Evolutionary conservation across 2,797 vertebrate species (phyloP), one percentile per base, ranked within the genome.

Genomic region (Nothura maculosa): DNA sequence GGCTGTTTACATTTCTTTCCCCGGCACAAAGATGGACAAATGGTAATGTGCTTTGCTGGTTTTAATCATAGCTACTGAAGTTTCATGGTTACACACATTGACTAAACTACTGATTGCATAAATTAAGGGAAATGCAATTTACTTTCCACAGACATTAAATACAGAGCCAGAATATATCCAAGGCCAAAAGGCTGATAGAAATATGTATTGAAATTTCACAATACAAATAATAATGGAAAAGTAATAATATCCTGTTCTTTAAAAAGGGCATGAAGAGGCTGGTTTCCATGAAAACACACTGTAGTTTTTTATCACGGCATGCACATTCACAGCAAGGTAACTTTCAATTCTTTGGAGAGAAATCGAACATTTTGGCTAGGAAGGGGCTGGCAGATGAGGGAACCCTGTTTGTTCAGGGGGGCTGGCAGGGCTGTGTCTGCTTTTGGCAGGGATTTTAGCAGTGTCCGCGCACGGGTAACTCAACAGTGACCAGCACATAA

Each of bases 111-210:
- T 74, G 54, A 89, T 58, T 87, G 78, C 66, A 79, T 80, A 79
- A 85, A 91, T 87, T 82, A 94, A 93, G 85, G 57, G 85, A 97
- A 96, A 96, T 87, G 45, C 42, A 96, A 97, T 96, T 96, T 72
- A 19, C 25, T 72, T 90, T 60, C 25, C 3, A 6, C 40, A 81
- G 85, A 92, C 94, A 87, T 76, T 66, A 70, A 95, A 96, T 87
- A 42, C 18, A 83, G 13, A 43, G 9, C 14, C 20, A 91, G 27
- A 85, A 70, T 85, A 48, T 52, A 66, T 55, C 48, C 73, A 90
- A 22, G 9, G 48, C 77, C 4, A 25, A 75, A 69, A 45, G 2
- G 3, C 4, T 83, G 43, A 67, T 50, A 63, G 61, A 81, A 95
- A 90, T 86, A 38, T 45, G 6, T 63, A 77, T 34, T 69, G 40